Percentiles rank a stretch among this genome's conserved stretches.
Conservation (phyloP, 2,888 invertebrate genomes). For the Alloscopus bannaensis region DNA sequence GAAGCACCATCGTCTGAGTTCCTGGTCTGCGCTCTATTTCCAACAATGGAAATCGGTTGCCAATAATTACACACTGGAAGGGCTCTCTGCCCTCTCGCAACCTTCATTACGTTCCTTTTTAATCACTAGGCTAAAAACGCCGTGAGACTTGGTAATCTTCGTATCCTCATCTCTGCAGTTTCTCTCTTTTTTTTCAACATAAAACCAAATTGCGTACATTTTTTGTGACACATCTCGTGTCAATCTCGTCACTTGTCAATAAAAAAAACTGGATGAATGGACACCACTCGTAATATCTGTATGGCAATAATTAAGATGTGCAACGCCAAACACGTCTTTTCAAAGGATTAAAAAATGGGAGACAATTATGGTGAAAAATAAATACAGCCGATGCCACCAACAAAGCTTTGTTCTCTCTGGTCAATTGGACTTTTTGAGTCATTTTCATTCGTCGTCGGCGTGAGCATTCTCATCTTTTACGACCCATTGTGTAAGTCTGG, state of each 20-base stretch:
- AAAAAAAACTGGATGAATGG: neutral
- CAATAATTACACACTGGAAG: slow-evolving; percentile 54
- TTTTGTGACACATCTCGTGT: slow-evolving; percentile 41
- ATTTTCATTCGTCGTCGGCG: neutral
- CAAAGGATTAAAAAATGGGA: neutral
- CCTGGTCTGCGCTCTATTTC: neutral
- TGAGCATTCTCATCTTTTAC: neutral
- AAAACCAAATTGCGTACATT: neutral
- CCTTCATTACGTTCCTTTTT: slow-evolving; percentile 30
- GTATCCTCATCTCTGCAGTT: neutral
- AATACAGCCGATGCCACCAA: neutral
- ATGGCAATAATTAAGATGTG: neutral
- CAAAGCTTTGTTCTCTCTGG: neutral
- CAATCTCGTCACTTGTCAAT: slow-evolving; percentile 52
- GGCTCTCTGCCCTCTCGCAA: slow-evolving; percentile 20
- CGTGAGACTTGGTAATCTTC: slow-evolving; percentile 26
- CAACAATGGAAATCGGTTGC: slow-evolving; percentile 30
- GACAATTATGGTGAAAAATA: neutral
- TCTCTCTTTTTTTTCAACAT: slow-evolving; percentile 6
- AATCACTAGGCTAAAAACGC: slow-evolving; percentile 11
- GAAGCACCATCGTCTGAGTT: neutral
- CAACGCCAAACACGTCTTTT: neutral
- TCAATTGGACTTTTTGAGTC: neutral
- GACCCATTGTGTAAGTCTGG: neutral
- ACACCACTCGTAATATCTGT: neutral